Evolutionary conservation across 2,797 vertebrate genomes (phyloP).

Genomic region (Eulemur albifrons): DNA sequence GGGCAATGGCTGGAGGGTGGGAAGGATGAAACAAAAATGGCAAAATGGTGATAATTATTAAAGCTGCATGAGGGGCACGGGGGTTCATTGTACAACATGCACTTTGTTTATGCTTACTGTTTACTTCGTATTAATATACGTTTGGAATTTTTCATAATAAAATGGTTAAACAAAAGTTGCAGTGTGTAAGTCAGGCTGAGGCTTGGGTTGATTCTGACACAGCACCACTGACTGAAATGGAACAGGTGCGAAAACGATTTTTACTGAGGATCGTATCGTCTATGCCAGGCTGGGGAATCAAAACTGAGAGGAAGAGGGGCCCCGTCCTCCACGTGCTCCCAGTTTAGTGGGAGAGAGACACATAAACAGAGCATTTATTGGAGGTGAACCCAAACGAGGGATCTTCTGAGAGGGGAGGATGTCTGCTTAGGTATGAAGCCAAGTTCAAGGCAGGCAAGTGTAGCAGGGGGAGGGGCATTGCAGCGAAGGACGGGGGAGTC

Average conservation of each 20-base stretch:
- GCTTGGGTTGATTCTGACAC: fast-evolving
- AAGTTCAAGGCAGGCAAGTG: no score
- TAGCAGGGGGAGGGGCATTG: neutral
- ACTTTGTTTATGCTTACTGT: neutral
- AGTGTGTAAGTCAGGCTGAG: neutral
- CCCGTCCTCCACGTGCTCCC: fast-evolving
- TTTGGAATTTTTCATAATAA: neutral
- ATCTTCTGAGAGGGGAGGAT: neutral
- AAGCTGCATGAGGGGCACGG: fast-evolving
- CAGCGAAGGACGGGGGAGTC: no score
- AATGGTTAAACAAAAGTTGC: neutral
- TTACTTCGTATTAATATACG: neutral
- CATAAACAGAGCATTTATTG: fast-evolving
- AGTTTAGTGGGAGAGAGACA: no score
- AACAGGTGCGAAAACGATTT: fast-evolving
- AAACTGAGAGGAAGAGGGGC: no score
- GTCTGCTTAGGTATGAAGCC: neutral
- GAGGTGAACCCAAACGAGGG: neutral
- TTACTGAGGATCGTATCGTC: neutral
- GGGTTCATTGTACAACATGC: neutral
- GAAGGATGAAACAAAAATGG: neutral
- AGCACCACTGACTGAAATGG: neutral
- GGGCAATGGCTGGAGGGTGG: neutral
- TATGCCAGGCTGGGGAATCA: neutral
- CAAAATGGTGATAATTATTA: neutral